Evolutionary conservation across 2,888 invertebrate species (phyloP), one percentile per base, ranked within the genome.

Genomic region (Pinctada fucata): DNA sequence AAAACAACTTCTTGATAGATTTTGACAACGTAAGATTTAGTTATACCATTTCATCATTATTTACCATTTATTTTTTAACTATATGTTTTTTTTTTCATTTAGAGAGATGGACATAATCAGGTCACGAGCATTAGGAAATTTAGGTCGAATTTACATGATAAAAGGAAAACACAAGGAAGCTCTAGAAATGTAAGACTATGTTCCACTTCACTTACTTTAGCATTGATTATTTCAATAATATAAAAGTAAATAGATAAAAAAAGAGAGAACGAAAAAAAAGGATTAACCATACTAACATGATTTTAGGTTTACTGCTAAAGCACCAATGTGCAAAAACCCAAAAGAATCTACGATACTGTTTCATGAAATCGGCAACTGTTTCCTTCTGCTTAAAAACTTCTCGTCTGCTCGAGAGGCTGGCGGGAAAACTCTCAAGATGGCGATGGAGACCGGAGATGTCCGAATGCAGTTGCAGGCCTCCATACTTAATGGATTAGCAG

Each of bases 351-450:
- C 88, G 0, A 85, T 86, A 80, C 75, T 87, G 48, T 91, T 90
- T 79, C 93, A 93, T 80, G 93, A 93, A 85, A 92, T 93, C 6
- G 93, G 93, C 31, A 88, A 92, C 79, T 93, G 93, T 81, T 91
- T 93, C 85, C 85, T 93, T 70, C 90, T 90, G 83, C 83, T 90
- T 75, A 88, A 85, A 52, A 85, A 86, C 48, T 87, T 84, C 76
- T 84, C 85, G 66, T 85, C 87, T 75, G 89, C 91, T 6, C 78
- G 83, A 52, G 89, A 88, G 6, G 86, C 87, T 48, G 91, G 89
- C n/a, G 79, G 86, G 73, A 89, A 89, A 80, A 89, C 91, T 3
- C 73, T 90, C 66, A 84, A 82, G 45, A 84, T 87, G 47, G 90
- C 90, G 5, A 76, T 83, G 49, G 87, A 88, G 66, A 87, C 88